These are phyloP conservation scores for Ara ararauna DNA, from an alignment of 2,797 vertebrate species.

Conservation along the genomic window DNA sequence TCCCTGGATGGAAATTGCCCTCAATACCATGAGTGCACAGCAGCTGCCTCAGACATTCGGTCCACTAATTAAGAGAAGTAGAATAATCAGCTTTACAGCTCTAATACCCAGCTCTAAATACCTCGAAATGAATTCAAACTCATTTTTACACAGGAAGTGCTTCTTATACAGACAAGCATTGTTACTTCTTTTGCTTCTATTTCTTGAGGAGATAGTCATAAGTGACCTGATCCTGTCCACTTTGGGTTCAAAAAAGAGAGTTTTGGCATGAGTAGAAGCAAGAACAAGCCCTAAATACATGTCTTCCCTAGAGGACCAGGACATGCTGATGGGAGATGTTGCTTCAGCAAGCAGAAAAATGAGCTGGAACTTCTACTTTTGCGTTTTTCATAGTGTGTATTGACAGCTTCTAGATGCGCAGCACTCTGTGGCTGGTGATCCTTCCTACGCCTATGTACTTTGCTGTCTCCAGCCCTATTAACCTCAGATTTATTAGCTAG, in stretches of 20 bases:
- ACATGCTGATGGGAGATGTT: conserved; percentile 41
- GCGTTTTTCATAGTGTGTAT: conserved; percentile 70
- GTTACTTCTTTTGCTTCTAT: background rate
- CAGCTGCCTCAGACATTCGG: conserved; percentile 51
- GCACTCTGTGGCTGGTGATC: conserved; percentile 62
- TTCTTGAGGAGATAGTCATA: background rate
- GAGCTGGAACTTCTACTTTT: conserved; percentile 70
- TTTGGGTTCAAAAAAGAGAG: background rate
- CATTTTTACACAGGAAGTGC: background rate
- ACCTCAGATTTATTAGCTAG: conserved; percentile 80
- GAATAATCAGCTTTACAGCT: conserved; percentile 47
- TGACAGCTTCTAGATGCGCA: conserved; percentile 72
- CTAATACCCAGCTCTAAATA: conserved; percentile 39
- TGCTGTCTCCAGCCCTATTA: conserved; percentile 79
- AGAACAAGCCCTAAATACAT: conserved; percentile 49
- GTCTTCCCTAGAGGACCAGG: conserved; percentile 32
- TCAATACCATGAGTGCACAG: conserved; percentile 8
- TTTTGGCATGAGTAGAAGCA: background rate
- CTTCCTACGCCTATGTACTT: conserved; percentile 68
- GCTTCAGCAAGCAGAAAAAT: conserved; percentile 67
- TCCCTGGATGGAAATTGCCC: background rate
- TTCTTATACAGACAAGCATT: background rate
- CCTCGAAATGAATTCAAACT: conserved; percentile 24
- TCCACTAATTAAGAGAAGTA: conserved; percentile 44
- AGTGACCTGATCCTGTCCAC: background rate